A percentile compares a stretch with the other conserved stretches of the same genome.
Evolutionary conservation across 2,888 invertebrate genomes (phyloP).

Genomic region (Cylindroiulus punctatus): DNA sequence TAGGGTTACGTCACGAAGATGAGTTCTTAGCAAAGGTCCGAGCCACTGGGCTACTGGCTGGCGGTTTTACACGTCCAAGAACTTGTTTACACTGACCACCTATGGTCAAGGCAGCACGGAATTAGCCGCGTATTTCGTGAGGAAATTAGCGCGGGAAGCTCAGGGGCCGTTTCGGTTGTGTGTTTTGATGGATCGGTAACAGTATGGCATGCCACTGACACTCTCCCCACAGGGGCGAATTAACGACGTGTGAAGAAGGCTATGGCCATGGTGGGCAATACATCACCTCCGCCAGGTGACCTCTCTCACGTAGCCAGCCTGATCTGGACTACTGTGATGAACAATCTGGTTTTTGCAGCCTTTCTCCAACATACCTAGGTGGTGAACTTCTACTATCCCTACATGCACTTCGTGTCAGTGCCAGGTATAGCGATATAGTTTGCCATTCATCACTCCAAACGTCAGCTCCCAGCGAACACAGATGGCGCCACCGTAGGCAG

Average conservation of each 20-base stretch:
- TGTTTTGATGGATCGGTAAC: conserved; percentile 14
- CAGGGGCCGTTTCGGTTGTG: not conserved
- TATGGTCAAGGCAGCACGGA: not conserved
- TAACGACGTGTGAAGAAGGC: conserved; percentile 44
- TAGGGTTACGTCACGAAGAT: conserved; percentile 18
- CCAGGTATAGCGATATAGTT: not conserved
- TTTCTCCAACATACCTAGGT: not conserved
- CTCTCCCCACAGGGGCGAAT: conserved; percentile 28
- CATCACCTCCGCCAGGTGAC: conserved; percentile 9
- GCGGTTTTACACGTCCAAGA: conserved; percentile 41
- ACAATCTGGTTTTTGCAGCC: not conserved
- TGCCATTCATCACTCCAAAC: not conserved
- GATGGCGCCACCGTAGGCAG: not conserved
- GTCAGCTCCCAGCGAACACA: not conserved
- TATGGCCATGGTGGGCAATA: conserved; percentile 27
- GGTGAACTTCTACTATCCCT: not conserved
- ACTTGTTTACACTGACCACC: conserved; percentile 47
- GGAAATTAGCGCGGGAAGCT: not conserved
- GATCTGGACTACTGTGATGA: not conserved
- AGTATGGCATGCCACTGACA: conserved; percentile 36
- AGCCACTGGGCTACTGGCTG: not conserved
- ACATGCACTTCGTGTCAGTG: conserved; percentile 13
- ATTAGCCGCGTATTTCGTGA: not conserved
- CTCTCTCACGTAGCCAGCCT: not conserved
- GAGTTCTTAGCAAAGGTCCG: not conserved